Evolutionary conservation across 2,888 invertebrate genomes (phyloP).

Genomic region (Melanargia galathea): DNA sequence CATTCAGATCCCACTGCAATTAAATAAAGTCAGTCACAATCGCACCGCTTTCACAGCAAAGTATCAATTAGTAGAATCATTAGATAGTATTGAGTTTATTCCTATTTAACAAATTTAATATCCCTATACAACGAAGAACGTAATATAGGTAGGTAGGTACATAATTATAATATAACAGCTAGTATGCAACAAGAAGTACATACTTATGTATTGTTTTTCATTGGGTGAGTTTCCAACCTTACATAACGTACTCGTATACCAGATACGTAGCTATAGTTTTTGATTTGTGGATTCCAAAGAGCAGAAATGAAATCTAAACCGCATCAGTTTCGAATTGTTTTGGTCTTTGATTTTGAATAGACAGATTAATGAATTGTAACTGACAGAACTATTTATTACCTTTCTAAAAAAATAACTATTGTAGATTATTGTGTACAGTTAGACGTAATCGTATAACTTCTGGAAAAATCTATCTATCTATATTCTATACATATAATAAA

Average conservation of each 20-base stretch:
- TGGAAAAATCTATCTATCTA: background rate
- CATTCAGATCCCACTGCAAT: too few species aligned
- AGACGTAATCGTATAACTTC: background rate
- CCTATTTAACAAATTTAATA: too few species aligned
- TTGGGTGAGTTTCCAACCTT: background rate
- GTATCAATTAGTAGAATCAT: too few species aligned
- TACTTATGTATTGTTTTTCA: background rate
- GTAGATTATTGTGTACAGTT: background rate
- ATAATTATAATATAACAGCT: too few species aligned
- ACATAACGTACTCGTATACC: background rate
- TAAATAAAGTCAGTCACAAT: too few species aligned
- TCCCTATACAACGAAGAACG: too few species aligned
- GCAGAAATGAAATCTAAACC: conserved; percentile 5
- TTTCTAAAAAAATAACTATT: conserved; percentile 5
- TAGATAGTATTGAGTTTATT: too few species aligned
- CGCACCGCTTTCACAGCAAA: too few species aligned
- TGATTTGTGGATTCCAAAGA: conserved; percentile 3
- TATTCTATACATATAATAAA: too few species aligned
- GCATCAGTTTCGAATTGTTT: conserved; percentile 5
- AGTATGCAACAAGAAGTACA: background rate
- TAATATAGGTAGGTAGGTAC: too few species aligned
- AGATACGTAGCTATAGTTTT: background rate
- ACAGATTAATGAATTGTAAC: conserved; percentile 12
- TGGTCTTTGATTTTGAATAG: conserved; percentile 11
- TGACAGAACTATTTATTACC: conserved; percentile 8